Percentiles rank a stretch among this genome's conserved stretches.
Evolutionary conservation across 2,113 vertebrate genomes (phyloP).

Genomic region (Shinisaurus crocodilurus): DNA sequence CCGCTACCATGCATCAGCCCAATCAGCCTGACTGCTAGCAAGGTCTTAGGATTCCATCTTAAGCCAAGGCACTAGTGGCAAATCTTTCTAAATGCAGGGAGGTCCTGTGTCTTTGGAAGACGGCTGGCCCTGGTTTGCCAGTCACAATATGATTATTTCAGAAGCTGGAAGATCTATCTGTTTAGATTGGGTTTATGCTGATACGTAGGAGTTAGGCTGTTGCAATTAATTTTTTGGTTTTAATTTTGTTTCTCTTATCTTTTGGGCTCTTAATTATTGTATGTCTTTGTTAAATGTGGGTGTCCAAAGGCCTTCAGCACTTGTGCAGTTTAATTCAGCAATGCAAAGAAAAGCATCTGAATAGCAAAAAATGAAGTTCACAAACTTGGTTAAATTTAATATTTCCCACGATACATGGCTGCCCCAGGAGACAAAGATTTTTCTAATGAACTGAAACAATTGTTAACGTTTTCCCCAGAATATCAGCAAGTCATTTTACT

Average conservation of each 20-base stretch:
- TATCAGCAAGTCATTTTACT: neutral
- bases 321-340: too few relatives aligned
- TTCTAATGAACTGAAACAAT: neutral
- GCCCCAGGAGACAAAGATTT: neutral
- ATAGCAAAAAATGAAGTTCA: neutral
- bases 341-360: too few relatives aligned
- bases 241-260: neutral
- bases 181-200: neutral
- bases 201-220: neutral
- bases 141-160: neutral
- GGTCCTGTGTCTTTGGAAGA: neutral
- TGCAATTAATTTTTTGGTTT: neutral
- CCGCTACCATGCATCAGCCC: neutral
- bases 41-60: neutral
- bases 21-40: neutral
- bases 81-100: neutral
- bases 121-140: neutral
- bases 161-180: neutral
- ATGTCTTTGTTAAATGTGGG: neutral
- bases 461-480: neutral
- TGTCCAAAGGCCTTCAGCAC: neutral
- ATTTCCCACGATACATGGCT: neutral
- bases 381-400: neutral
- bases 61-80: neutral
- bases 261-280: neutral